phyloP scores from a whole-genome alignment of 2,888 invertebrate species.

The Trissoscelio sp. region DNA sequence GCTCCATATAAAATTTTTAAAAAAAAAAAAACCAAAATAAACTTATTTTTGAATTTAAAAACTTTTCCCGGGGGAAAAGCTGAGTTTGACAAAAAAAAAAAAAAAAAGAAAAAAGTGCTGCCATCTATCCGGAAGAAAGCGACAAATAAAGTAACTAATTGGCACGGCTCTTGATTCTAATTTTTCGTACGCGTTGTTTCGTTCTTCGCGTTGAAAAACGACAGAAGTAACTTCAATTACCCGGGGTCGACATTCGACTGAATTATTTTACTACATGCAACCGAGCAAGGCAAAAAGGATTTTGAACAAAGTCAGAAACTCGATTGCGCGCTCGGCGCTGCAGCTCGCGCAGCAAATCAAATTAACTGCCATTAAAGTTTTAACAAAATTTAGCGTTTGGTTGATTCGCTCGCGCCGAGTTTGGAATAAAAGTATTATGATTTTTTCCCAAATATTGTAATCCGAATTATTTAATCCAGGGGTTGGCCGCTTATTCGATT shows the following conservation, averaged over 20 bases:
- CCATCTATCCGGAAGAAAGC: background rate
- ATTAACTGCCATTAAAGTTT: constrained; percentile 64
- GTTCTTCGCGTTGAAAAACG: constrained; percentile 49
- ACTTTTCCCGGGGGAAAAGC: too few relatives aligned
- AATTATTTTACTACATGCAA: constrained; percentile 60
- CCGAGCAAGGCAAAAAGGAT: constrained; percentile 61
- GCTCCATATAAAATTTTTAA: background rate
- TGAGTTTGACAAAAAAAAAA: background rate
- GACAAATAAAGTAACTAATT: constrained; percentile 33
- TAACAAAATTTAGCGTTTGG: constrained; percentile 61
- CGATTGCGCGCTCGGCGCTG: constrained; percentile 53
- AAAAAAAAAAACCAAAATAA: background rate
- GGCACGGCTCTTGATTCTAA: constrained; percentile 35
- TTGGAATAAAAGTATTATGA: constrained; percentile 55
- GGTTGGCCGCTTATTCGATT: too few relatives aligned
- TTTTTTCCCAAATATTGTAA: constrained; percentile 51
- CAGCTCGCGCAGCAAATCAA: constrained; percentile 55
- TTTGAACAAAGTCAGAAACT: constrained; percentile 62
- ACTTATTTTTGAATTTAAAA: too few relatives aligned
- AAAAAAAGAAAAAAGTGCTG: too few relatives aligned
- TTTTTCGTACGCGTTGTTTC: constrained; percentile 45
- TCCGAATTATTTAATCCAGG: constrained; percentile 17
- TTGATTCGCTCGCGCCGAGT: constrained; percentile 50
- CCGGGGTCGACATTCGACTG: constrained; percentile 55
- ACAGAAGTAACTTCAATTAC: constrained; percentile 59